Evolutionary conservation across 2,797 vertebrate species (phyloP).

Genomic region (Rhinoraja longicauda): DNA sequence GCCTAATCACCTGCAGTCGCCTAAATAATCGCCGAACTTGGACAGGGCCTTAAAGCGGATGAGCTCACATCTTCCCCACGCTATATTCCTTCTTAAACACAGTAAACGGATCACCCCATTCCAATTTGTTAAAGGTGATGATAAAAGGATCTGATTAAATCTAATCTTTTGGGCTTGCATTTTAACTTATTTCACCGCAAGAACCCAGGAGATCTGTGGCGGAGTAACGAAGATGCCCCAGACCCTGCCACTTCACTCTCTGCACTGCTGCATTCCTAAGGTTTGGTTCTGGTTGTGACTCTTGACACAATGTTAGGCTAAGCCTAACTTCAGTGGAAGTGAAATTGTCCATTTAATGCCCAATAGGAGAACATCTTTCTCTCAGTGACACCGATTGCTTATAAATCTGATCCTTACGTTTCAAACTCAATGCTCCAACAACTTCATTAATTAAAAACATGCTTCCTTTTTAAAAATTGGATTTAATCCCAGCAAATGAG

Average conservation of each 20-base stretch:
- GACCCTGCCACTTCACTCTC: not conserved
- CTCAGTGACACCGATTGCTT: not conserved
- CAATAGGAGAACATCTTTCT: not conserved
- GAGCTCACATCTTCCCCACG: too few relatives aligned
- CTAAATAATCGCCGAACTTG: too few relatives aligned
- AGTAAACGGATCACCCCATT: too few relatives aligned
- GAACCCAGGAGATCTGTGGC: too few relatives aligned
- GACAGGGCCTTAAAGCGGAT: too few relatives aligned
- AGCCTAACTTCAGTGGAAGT: not conserved
- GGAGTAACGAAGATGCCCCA: not conserved
- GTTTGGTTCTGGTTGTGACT: not conserved
- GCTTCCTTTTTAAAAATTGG: not conserved
- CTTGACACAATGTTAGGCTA: not conserved
- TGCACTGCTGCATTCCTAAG: not conserved
- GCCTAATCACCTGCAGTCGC: too few relatives aligned
- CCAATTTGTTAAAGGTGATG: too few relatives aligned
- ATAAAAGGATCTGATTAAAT: not conserved
- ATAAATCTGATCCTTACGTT: not conserved
- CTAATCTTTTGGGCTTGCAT: not conserved
- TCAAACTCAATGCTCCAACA: not conserved
- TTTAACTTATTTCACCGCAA: not conserved
- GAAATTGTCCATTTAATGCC: not conserved
- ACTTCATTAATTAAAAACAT: not conserved
- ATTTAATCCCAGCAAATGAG: not conserved
- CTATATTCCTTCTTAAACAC: too few relatives aligned